A percentile compares a stretch with the other conserved stretches of the same genome.
phyloP scores from a whole-genome alignment of 2,888 invertebrate genomes.

The Campoplex capitator region DNA sequence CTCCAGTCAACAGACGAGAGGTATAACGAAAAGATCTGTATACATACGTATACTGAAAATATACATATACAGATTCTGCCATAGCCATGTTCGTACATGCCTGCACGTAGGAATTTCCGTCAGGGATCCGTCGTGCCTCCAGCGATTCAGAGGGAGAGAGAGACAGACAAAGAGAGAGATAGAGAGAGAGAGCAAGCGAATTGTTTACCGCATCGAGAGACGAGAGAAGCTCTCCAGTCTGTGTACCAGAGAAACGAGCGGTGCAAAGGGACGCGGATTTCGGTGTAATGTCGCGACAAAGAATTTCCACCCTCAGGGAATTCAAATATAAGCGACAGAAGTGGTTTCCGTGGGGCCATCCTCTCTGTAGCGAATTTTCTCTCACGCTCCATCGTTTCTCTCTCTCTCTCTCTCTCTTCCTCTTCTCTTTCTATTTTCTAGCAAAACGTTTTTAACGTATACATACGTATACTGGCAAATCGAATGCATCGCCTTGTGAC shows the following conservation, averaged over 20 bases:
- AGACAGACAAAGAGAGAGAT: slow-evolving; percentile 55
- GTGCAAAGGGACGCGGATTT: slow-evolving; percentile 69
- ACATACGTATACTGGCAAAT: slow-evolving; percentile 58
- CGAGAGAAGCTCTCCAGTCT: slow-evolving; percentile 22
- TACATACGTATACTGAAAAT: background rate
- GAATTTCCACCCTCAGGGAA: slow-evolving; percentile 74
- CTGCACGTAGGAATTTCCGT: slow-evolving; percentile 36
- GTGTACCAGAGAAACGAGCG: slow-evolving; percentile 25
- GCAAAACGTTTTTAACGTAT: slow-evolving; percentile 22
- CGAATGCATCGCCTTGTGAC: slow-evolving; percentile 58
- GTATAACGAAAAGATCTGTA: slow-evolving; percentile 30
- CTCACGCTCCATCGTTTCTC: slow-evolving; percentile 25
- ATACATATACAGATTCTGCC: background rate
- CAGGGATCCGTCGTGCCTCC: slow-evolving; percentile 50
- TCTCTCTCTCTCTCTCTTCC: slow-evolving; percentile 37
- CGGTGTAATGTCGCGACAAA: slow-evolving; percentile 72
- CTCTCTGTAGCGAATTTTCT: slow-evolving; percentile 48
- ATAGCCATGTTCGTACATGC: background rate
- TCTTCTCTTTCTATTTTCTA: slow-evolving; percentile 18
- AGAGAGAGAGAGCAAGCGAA: slow-evolving; percentile 56
- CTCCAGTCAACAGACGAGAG: slow-evolving; percentile 57
- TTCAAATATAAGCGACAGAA: slow-evolving; percentile 76
- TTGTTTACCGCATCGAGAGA: slow-evolving; percentile 60
- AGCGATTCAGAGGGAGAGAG: slow-evolving; percentile 45
- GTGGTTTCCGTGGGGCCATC: slow-evolving; percentile 52